Evolutionary conservation across 2,797 vertebrate species (phyloP).

Genomic region (Erethizon dorsatum): DNA sequence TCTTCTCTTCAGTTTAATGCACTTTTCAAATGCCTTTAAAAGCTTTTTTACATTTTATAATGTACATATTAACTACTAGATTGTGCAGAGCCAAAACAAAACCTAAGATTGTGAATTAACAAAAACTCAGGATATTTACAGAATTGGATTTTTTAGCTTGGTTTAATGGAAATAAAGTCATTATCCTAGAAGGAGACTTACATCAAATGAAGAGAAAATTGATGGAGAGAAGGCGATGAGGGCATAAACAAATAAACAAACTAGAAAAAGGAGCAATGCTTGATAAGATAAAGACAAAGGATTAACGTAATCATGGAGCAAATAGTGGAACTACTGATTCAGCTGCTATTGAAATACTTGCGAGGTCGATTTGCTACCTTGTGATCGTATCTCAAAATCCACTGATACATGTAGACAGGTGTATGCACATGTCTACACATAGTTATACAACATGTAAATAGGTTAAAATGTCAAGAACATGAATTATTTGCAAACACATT

Average conservation of each 20-base stretch:
- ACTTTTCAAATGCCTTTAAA: constrained; percentile 39
- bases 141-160: constrained; percentile 33
- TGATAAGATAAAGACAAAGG: not conserved
- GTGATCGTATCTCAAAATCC: not conserved
- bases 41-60: constrained; percentile 26
- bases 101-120: constrained; percentile 20
- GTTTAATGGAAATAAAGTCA: constrained; percentile 32
- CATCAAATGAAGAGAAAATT: not conserved
- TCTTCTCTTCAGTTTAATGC: not conserved
- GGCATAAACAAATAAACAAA: not conserved
- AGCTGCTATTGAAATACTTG: not conserved
- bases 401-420: not conserved
- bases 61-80: not conserved
- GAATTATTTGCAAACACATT: not conserved
- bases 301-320: not conserved
- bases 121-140: constrained; percentile 33
- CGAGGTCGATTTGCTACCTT: not conserved
- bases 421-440: fast-evolving
- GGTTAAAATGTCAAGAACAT: not conserved
- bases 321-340: not conserved
- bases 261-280: not conserved
- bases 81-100: not conserved
- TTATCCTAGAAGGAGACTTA: not conserved
- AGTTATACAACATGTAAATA: not conserved
- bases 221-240: not conserved